Evolutionary conservation across 2,113 vertebrate genomes (phyloP).

Genomic region (Nematolebias whitei): DNA sequence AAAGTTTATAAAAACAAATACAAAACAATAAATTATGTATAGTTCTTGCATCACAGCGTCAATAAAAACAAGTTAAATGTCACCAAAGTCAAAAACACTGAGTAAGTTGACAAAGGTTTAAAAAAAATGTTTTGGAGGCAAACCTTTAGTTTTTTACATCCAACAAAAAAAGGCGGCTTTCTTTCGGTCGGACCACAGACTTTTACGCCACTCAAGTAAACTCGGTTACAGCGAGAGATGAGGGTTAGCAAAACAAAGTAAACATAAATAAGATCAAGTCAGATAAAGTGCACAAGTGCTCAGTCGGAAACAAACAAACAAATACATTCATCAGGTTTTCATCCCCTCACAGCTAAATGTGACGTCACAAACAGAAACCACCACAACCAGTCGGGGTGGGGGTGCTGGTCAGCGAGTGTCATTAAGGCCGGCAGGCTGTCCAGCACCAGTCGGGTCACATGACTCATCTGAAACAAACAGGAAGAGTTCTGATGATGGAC

Average conservation of each 20-base stretch:
- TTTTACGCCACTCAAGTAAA: slow-evolving; percentile 42
- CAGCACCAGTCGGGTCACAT: too few species aligned
- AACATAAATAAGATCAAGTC: slow-evolving; percentile 46
- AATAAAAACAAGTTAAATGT: slow-evolving; percentile 11
- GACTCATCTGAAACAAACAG: slow-evolving; percentile 18
- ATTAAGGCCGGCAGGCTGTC: background rate
- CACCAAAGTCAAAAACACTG: slow-evolving; percentile 32
- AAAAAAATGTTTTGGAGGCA: slow-evolving; percentile 44
- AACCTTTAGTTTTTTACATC: slow-evolving; percentile 53
- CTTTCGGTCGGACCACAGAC: slow-evolving; percentile 68
- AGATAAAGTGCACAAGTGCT: slow-evolving; percentile 83
- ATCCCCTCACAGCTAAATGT: slow-evolving; percentile 9
- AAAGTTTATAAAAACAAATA: slow-evolving; percentile 12
- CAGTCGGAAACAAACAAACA: slow-evolving; percentile 51
- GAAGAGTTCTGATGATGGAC: slow-evolving; percentile 8
- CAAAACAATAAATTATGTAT: slow-evolving; percentile 5
- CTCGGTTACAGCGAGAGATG: slow-evolving; percentile 44
- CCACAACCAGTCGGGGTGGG: background rate
- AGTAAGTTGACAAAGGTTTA: slow-evolving; percentile 11
- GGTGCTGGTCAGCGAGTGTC: slow-evolving; percentile 12
- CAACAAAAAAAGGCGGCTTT: slow-evolving; percentile 60
- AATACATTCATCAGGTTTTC: slow-evolving; percentile 52
- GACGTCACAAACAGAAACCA: background rate
- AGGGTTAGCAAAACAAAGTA: slow-evolving; percentile 28
- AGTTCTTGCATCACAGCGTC: slow-evolving; percentile 26